Conservation (phyloP, 2,113 vertebrate genomes). For the Anhinga anhinga region DNA sequence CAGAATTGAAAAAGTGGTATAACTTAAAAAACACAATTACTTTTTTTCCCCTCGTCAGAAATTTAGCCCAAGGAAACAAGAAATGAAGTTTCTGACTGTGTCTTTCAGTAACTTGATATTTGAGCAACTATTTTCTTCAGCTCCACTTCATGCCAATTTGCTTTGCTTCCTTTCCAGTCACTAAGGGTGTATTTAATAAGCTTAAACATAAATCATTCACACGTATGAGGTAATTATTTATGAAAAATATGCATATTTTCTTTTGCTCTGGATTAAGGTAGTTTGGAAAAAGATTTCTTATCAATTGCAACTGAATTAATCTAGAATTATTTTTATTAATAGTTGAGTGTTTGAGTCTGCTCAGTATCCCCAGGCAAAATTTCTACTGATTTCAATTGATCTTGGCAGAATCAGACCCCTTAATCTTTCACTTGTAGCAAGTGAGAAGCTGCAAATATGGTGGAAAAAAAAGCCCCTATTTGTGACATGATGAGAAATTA, state of each 20-base stretch:
- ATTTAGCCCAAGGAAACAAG: constrained; percentile 19
- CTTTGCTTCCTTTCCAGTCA: constrained; percentile 10
- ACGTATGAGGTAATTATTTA: background rate
- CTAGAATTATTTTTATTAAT: background rate
- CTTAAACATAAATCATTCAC: constrained; percentile 19
- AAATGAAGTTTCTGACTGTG: background rate
- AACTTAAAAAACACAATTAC: background rate
- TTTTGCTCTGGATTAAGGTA: background rate
- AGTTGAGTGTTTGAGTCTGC: background rate
- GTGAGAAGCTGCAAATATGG: background rate
- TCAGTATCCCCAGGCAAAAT: background rate
- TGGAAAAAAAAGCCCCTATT: background rate
- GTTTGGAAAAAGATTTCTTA: background rate
- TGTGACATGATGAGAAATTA: background rate
- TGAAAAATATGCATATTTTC: background rate
- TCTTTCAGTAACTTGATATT: background rate
- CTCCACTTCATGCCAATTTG: background rate
- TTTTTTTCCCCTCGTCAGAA: background rate
- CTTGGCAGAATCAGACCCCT: background rate
- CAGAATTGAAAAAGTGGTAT: background rate
- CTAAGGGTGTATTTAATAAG: background rate
- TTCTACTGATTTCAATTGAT: background rate
- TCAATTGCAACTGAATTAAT: background rate
- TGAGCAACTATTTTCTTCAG: constrained; percentile 8
- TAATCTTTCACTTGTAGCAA: background rate